A percentile compares a stretch with the other conserved stretches of the same genome.
Conservation (phyloP, 2,888 invertebrate genomes). For the Holacanthella duospinosa region DNA sequence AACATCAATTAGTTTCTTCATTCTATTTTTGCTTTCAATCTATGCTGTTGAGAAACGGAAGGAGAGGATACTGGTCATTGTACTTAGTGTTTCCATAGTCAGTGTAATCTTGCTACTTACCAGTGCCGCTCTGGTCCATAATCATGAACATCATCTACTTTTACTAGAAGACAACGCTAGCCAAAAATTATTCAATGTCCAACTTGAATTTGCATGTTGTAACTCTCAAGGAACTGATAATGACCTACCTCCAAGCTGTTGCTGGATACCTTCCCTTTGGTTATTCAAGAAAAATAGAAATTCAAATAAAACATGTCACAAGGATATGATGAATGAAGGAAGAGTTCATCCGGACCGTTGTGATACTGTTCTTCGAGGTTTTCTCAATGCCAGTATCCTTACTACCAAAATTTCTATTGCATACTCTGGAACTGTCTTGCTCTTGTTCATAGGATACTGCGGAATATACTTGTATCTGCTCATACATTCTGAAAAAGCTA, state of each 20-base stretch:
- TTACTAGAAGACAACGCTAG: neutral
- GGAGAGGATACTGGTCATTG: neutral
- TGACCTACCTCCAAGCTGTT: neutral
- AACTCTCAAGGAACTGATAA: neutral
- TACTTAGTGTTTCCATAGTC: neutral
- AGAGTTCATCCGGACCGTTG: too few species aligned
- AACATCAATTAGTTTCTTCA: neutral
- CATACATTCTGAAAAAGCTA: too few species aligned
- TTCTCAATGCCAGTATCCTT: too few species aligned
- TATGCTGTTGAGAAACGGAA: neutral
- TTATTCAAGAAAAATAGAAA: too few species aligned
- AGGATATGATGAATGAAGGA: too few species aligned
- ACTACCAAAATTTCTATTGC: too few species aligned
- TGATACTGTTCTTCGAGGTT: too few species aligned
- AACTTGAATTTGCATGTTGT: neutral
- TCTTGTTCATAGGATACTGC: too few species aligned
- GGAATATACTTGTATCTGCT: too few species aligned
- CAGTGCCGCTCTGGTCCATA: neutral
- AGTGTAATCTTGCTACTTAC: neutral
- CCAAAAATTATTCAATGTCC: neutral
- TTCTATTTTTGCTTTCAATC: neutral
- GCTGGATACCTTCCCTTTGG: too few species aligned
- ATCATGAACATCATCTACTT: neutral
- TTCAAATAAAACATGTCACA: too few species aligned
- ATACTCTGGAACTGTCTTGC: too few species aligned